Conservation (phyloP, 2,797 vertebrate genomes). For the Poeciliopsis paucimaculata region DNA sequence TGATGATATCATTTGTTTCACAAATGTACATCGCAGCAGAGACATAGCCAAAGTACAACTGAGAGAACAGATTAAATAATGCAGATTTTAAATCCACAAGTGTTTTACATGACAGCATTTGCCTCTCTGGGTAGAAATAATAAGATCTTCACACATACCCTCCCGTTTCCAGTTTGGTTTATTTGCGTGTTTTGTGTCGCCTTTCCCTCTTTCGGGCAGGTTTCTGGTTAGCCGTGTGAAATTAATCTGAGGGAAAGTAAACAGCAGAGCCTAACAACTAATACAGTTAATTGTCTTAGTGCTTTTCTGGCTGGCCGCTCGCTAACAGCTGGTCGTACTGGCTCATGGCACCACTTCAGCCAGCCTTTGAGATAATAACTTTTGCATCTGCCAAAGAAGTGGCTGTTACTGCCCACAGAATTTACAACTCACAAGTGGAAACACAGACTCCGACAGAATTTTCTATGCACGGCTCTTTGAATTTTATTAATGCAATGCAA, state of each 20-base stretch:
- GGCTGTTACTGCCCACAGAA: conserved; percentile 95
- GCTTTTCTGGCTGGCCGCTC: conserved; percentile 88
- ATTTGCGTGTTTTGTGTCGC: conserved; percentile 51
- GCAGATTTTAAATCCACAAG: conserved; percentile 45
- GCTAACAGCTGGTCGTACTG: conserved; percentile 98
- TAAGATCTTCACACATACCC: conserved; percentile 43
- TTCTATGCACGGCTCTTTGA: conserved; percentile 99
- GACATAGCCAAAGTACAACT: conserved; percentile 19
- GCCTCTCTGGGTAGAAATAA: conserved; percentile 34
- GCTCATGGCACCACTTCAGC: conserved; percentile 93
- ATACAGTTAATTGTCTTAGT: conserved; percentile 95
- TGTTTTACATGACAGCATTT: conserved; percentile 45
- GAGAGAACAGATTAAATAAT: conserved; percentile 32
- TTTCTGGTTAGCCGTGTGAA: conserved; percentile 81
- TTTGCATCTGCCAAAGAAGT: conserved; percentile 94
- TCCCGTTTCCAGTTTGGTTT: conserved; percentile 55
- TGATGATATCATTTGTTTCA: conserved; percentile 48
- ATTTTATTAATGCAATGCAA: conserved; percentile 99
- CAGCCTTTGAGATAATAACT: conserved; percentile 98
- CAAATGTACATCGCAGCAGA: conserved; percentile 15
- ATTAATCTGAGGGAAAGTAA: conserved; percentile 92
- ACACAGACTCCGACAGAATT: conserved; percentile 95
- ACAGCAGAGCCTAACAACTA: conserved; percentile 92
- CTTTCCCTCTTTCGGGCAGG: conserved; percentile 54
- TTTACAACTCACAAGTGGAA: conserved; percentile 99